A percentile compares a stretch with the other conserved stretches of the same genome.
These are phyloP conservation scores for Alviniconcha strummeri DNA, from an alignment of 2,888 invertebrate genomes.

Conservation along the genomic window DNA sequence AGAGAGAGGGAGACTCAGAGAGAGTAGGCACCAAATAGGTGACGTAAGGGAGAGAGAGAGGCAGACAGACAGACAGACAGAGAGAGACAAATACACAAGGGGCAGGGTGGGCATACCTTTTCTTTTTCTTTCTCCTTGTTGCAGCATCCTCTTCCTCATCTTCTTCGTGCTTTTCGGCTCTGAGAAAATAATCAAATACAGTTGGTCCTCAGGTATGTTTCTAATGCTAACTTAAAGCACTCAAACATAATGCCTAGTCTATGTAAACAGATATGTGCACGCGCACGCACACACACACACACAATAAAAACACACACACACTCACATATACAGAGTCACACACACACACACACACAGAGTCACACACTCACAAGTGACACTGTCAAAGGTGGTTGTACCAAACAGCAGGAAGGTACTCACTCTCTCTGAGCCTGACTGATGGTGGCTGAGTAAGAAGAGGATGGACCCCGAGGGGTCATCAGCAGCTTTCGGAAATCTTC, in stretches of 20 bases:
- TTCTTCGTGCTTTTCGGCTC: constrained; percentile 18
- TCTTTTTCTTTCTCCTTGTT: constrained; percentile 92
- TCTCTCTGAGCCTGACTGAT: constrained; percentile 42
- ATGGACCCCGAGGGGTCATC: constrained; percentile 89
- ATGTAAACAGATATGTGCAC: background rate
- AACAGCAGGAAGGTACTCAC: constrained; percentile 30
- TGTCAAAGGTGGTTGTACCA: background rate
- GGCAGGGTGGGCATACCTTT: constrained; percentile 76
- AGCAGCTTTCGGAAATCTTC: constrained; percentile 96
- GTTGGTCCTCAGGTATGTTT: too few relatives aligned
- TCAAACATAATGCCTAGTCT: too few relatives aligned
- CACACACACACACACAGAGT: background rate
- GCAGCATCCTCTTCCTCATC: constrained; percentile 77
- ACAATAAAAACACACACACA: background rate
- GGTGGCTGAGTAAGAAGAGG: constrained; percentile 40
- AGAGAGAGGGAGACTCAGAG: too few relatives aligned
- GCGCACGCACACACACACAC: background rate
- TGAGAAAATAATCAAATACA: background rate
- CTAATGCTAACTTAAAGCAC: too few relatives aligned
- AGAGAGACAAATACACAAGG: too few relatives aligned
- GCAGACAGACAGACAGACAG: too few relatives aligned
- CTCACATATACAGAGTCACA: background rate
- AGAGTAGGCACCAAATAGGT: too few relatives aligned
- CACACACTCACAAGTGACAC: background rate
- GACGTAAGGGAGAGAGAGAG: too few relatives aligned